Percentiles rank a stretch among this genome's conserved stretches.
Evolutionary conservation across 2,888 invertebrate genomes (phyloP).

Genomic region (Synanthedon formicaeformis): DNA sequence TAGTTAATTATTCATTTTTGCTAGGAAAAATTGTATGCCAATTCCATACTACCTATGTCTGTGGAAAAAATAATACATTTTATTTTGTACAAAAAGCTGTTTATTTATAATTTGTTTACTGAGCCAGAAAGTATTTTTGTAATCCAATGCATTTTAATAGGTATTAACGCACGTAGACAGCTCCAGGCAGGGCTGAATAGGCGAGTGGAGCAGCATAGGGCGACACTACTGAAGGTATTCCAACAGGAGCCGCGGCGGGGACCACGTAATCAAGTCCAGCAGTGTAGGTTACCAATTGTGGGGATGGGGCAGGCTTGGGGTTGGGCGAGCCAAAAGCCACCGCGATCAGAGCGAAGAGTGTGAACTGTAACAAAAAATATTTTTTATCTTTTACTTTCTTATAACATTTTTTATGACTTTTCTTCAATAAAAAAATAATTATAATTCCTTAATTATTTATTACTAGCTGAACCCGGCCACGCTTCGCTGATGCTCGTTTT

Average conservation of each 20-base stretch:
- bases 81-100: too few species aligned
- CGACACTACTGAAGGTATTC: not conserved
- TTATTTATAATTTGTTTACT: too few species aligned
- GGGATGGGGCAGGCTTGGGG: constrained; percentile 1
- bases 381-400: not conserved
- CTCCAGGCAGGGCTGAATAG: not conserved
- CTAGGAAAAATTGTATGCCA: too few species aligned
- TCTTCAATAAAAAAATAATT: too few species aligned
- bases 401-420: too few species aligned
- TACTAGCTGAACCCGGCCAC: not conserved
- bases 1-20: too few species aligned
- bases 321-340: constrained; percentile 26
- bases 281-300: constrained; percentile 3
- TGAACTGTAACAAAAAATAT: constrained; percentile 17
- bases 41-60: too few species aligned
- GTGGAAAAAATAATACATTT: too few species aligned
- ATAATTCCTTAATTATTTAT: not conserved
- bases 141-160: too few species aligned
- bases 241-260: not conserved
- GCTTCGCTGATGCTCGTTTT: too few species aligned
- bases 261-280: not conserved
- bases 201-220: not conserved
- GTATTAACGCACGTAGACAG: not conserved
- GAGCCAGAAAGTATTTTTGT: too few species aligned
- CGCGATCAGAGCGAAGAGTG: constrained; percentile 33